These are phyloP conservation scores for Balearica regulorum DNA, from an alignment of 2,797 vertebrate genomes.

Conservation along the genomic window DNA sequence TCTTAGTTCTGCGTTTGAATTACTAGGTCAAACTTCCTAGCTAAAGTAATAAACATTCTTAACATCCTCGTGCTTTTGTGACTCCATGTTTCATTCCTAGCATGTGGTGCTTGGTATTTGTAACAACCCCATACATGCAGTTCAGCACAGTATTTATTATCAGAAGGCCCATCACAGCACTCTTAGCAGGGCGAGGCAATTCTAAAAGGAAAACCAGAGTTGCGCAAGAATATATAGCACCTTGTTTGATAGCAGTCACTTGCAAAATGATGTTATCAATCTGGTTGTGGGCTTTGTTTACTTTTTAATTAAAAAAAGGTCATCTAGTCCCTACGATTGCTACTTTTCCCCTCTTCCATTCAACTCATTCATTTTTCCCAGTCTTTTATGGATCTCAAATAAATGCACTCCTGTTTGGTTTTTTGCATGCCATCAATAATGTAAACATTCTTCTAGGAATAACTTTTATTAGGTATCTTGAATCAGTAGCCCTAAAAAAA, in stretches of 20 bases:
- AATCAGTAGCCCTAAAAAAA: background rate
- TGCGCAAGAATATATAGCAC: background rate
- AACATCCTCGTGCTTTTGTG: background rate
- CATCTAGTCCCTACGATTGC: rapidly evolving
- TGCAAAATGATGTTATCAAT: background rate
- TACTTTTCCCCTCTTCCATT: background rate
- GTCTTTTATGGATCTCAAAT: background rate
- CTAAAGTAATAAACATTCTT: background rate
- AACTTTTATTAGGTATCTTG: background rate
- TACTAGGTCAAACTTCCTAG: background rate
- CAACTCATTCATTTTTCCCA: background rate
- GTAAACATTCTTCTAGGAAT: background rate
- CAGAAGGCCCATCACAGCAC: background rate
- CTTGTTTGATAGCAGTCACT: background rate
- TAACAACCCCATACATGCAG: background rate
- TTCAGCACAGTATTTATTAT: background rate
- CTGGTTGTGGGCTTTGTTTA: background rate
- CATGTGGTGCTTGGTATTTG: background rate
- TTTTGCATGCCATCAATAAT: background rate
- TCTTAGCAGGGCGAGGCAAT: background rate
- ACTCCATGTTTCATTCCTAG: background rate
- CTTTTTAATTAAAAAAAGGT: background rate
- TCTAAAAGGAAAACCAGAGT: background rate
- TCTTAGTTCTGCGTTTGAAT: background rate
- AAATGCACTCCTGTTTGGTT: background rate